phyloP scores from a whole-genome alignment of 1,140 invertebrate genomes.

The Drosophila arizonae region DNA sequence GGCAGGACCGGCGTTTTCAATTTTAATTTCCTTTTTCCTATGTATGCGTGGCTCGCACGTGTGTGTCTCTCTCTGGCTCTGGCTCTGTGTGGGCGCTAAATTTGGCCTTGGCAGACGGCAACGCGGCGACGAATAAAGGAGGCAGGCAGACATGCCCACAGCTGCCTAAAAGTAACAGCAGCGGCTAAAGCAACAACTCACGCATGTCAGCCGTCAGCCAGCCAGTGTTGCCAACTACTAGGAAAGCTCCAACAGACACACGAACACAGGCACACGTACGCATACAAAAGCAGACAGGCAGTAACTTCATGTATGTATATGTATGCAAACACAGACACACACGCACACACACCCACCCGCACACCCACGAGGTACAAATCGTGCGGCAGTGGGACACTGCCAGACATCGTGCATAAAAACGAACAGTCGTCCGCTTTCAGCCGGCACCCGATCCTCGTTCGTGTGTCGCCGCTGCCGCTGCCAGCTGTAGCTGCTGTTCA shows the following conservation, averaged over 20 bases:
- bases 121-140: conserved; percentile 37
- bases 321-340: conserved; percentile 21
- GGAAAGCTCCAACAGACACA: conserved; percentile 28
- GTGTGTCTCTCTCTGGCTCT: conserved; percentile 31
- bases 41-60: conserved; percentile 66
- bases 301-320: conserved; percentile 37
- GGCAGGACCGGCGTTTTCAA: conserved; percentile 74
- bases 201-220: conserved; percentile 43
- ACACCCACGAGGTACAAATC: conserved; percentile 35
- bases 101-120: conserved; percentile 74
- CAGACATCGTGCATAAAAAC: conserved; percentile 51
- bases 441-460: conserved; percentile 73
- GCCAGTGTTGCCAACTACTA: conserved; percentile 53
- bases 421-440: conserved; percentile 51
- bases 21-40: conserved; percentile 82
- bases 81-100: conserved; percentile 62
- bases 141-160: conserved; percentile 58
- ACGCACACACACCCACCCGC: conserved; percentile 20
- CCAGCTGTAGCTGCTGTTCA: conserved; percentile 52
- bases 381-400: conserved; percentile 63
- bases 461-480: conserved; percentile 35
- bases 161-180: conserved; percentile 46
- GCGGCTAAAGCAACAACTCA: conserved; percentile 29
- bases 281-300: conserved; percentile 28
- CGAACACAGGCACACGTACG: conserved; percentile 16